A percentile compares a stretch with the other conserved stretches of the same genome.
These are phyloP conservation scores for Balaeniceps rex DNA, from an alignment of 2,113 vertebrate species.

Conservation along the genomic window DNA sequence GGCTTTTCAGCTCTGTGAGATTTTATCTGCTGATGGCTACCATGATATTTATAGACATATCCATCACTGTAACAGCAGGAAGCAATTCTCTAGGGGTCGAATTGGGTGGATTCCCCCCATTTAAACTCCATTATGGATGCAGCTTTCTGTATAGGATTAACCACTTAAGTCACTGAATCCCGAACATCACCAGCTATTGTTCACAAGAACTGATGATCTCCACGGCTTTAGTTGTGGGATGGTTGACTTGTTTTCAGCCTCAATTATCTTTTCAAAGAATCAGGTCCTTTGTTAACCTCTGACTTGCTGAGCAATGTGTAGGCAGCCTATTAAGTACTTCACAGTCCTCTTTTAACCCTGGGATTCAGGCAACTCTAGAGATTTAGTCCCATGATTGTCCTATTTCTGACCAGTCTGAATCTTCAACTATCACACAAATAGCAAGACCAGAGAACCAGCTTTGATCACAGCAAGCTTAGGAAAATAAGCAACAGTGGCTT, in stretches of 20 bases:
- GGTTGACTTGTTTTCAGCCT: slow-evolving; percentile 36
- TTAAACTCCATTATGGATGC: slow-evolving; percentile 43
- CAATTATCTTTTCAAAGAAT: slow-evolving; percentile 46
- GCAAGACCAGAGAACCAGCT: neutral
- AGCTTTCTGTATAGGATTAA: slow-evolving; percentile 55
- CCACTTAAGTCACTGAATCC: slow-evolving; percentile 51
- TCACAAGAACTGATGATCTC: slow-evolving; percentile 42
- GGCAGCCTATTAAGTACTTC: neutral
- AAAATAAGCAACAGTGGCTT: slow-evolving; percentile 11
- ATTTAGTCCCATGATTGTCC: neutral
- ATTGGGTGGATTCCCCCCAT: slow-evolving; percentile 28
- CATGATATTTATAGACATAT: slow-evolving; percentile 46
- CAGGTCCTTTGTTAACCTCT: slow-evolving; percentile 57
- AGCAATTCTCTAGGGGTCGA: slow-evolving; percentile 18
- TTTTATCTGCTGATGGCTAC: slow-evolving; percentile 32
- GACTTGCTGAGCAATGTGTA: slow-evolving; percentile 18
- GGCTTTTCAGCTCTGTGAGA: neutral
- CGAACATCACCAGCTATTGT: slow-evolving; percentile 13
- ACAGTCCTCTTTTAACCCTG: neutral
- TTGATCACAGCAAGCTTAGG: neutral
- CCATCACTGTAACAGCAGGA: slow-evolving; percentile 12
- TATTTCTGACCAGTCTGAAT: neutral
- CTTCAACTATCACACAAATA: neutral
- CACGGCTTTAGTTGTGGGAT: neutral
- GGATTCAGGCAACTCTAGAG: neutral